phyloP scores from a whole-genome alignment of 2,888 invertebrate genomes.

The Rambutsinella grinnellia region DNA sequence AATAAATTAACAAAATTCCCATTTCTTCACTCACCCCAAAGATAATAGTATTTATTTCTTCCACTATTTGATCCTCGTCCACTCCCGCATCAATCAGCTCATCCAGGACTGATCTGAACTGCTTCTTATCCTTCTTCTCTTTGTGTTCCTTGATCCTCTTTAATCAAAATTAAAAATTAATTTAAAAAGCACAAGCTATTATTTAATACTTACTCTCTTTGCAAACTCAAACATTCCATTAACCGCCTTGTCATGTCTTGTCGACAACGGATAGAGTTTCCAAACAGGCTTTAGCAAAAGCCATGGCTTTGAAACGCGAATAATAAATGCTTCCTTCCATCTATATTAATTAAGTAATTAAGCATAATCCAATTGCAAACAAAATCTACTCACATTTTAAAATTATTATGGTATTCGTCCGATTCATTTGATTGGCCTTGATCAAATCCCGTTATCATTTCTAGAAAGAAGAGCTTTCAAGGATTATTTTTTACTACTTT shows the following conservation, averaged over 20 bases:
- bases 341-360: too few species aligned
- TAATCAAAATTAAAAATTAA: too few species aligned
- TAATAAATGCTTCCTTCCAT: too few species aligned
- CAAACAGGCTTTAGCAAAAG: too few species aligned
- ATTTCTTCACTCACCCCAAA: constrained; percentile 6
- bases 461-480: background rate
- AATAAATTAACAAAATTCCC: background rate
- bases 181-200: too few species aligned
- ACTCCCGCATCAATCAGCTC: constrained; percentile 7
- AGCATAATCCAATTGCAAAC: too few species aligned
- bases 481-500: background rate
- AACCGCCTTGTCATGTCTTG: too few species aligned
- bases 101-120: constrained; percentile 9
- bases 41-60: constrained; percentile 7
- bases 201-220: constrained; percentile 4
- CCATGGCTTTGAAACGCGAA: too few species aligned
- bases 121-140: background rate
- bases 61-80: constrained; percentile 4
- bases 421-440: background rate
- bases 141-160: constrained; percentile 9
- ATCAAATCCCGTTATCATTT: constrained; percentile 28
- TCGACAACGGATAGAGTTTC: constrained; percentile 10
- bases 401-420: constrained; percentile 8
- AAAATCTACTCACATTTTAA: constrained; percentile 17
- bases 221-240: constrained; percentile 11